Percentiles rank a stretch among this genome's conserved stretches.
Conservation (phyloP, 2,113 vertebrate species). For the Jaculus jaculus region DNA sequence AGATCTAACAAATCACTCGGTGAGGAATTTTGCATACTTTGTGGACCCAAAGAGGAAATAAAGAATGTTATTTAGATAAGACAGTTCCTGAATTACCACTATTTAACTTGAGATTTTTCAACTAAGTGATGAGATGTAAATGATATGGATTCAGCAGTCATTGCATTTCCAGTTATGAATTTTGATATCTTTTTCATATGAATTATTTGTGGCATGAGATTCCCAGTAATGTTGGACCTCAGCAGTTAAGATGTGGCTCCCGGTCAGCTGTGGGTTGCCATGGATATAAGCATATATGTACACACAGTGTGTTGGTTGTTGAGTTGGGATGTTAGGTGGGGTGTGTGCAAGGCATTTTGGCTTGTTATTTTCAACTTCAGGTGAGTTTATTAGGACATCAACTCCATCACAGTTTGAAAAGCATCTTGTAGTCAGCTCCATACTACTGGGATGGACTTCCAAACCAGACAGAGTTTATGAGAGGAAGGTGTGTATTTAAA, state of each 20-base stretch:
- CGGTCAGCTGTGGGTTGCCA: neutral
- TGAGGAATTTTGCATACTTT: neutral
- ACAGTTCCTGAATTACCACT: neutral
- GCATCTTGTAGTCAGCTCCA: too few species aligned
- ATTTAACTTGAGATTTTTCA: neutral
- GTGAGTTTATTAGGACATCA: neutral
- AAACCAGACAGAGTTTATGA: too few species aligned
- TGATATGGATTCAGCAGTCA: neutral
- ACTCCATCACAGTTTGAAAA: neutral
- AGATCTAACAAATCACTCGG: neutral
- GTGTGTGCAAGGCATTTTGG: neutral
- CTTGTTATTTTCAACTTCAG: neutral
- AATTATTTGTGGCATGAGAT: neutral
- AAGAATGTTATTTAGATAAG: neutral
- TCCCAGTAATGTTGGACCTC: neutral
- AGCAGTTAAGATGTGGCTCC: neutral
- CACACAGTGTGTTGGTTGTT: neutral
- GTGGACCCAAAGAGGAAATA: neutral
- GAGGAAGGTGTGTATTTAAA: too few species aligned
- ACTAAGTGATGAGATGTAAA: neutral
- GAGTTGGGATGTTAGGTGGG: neutral
- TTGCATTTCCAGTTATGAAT: neutral
- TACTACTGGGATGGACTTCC: too few species aligned
- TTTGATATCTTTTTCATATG: neutral
- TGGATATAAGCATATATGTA: neutral